Evolutionary conservation across 2,113 vertebrate species (phyloP).

Genomic region (Muntiacus reevesi): DNA sequence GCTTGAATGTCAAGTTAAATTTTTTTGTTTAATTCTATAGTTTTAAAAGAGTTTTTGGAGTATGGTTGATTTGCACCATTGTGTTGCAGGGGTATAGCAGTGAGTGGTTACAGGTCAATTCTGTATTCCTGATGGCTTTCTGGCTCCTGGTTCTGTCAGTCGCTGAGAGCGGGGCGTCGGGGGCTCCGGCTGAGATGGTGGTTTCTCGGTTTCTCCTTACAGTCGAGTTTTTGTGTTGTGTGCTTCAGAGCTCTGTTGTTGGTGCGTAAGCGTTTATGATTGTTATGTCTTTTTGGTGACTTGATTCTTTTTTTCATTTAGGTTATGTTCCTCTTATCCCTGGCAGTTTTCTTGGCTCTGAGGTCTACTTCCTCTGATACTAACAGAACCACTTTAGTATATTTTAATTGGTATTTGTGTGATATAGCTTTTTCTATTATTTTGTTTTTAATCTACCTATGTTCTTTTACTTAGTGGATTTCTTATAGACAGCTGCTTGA

Average conservation of each 20-base stretch:
- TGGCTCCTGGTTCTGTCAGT: background rate
- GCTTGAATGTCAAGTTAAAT: background rate
- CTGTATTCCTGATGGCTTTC: background rate
- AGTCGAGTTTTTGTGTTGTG: background rate
- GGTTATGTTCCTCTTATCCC: background rate
- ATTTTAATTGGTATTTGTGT: background rate
- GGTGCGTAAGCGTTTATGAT: background rate
- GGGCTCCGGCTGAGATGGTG: too few relatives aligned
- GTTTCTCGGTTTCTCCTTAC: background rate
- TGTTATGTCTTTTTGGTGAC: background rate
- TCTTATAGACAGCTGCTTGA: background rate
- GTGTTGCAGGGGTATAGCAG: background rate
- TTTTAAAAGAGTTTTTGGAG: background rate
- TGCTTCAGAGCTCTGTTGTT: background rate
- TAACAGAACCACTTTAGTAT: too few relatives aligned
- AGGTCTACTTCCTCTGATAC: background rate
- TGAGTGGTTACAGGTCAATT: rapidly evolving
- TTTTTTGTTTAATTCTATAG: background rate
- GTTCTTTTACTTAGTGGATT: background rate
- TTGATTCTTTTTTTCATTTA: background rate
- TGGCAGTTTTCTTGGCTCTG: background rate
- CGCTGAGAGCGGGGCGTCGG: background rate
- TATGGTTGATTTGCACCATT: too few relatives aligned
- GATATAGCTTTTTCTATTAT: background rate
- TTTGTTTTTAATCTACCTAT: background rate